Base-by-base conservation (phyloP, 2,888 invertebrate genomes). In the Pelosia muscerda region DNA sequence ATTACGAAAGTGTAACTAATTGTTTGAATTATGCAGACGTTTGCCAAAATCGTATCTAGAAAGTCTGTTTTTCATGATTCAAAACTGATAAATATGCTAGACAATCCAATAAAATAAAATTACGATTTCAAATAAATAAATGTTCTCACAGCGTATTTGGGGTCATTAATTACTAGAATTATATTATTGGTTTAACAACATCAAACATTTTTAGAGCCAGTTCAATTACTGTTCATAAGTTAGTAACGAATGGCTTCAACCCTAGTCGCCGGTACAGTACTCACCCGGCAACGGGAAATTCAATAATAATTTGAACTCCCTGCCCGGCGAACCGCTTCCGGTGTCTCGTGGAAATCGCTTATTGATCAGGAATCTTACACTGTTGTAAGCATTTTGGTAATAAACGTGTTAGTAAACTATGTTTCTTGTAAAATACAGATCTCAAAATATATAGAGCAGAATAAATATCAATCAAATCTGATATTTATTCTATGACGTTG, bases 251-350 rank as follows among this genome's bases (percentile, higher is more conserved):
- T 78, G 55, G 69, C 63, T 65, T 72, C 76, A 69, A 76, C 81
- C 81, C 78, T 78, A 75, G 68, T 75, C 66, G 65, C 62, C 64
- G 61, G 73, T 62, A 68, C 74, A 66, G 73, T 73, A 75, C 75
- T 77, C 76, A 65, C 76, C 84, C 79, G 83, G 85, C 84, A 85
- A 86, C 88, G 83, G 89, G 88, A 93, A 93, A 93, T 93, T 92
- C 89, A 92, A 93, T 92, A 91, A 91, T 92, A 92, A 93, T 91
- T 38, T 90, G 88, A 89, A 90, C 90, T 89, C 82, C 78, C 87
- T 91, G 90, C 83, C 85, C 88, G 87, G 85, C 85, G 88, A 86
- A 89, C 90, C 90, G 88, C 92, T 89, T 92, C 93, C 92, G 90
- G 88, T 89, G 88, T 90, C 90, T 90, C 87, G 87, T 84, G 86